These are phyloP conservation scores for Saccopteryx bilineata DNA, from an alignment of 2,113 vertebrate genomes.

Conservation along the genomic window DNA sequence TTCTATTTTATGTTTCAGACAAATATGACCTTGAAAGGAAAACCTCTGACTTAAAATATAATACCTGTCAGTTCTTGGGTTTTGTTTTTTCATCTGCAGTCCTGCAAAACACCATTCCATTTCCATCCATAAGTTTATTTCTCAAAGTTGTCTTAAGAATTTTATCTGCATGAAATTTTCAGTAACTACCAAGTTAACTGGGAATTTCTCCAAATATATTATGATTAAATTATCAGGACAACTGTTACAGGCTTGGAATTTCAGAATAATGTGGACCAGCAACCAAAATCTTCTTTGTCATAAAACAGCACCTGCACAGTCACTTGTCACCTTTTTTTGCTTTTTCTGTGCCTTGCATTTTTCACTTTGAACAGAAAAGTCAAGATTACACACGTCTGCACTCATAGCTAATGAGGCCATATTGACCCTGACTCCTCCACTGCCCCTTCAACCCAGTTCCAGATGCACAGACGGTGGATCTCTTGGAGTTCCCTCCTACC, in stretches of 20 bases:
- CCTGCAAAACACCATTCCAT: conserved; percentile 85
- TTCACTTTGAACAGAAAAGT: neutral
- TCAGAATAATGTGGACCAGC: conserved; percentile 30
- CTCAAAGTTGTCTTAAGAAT: conserved; percentile 87
- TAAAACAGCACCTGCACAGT: neutral
- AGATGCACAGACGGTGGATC: no score
- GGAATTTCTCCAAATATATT: conserved; percentile 85
- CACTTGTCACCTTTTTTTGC: neutral
- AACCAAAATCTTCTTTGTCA: neutral
- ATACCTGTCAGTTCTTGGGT: conserved; percentile 64
- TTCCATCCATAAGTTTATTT: conserved; percentile 71
- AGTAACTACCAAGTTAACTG: conserved; percentile 73
- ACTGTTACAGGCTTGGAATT: conserved; percentile 48
- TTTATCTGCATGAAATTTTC: conserved; percentile 85
- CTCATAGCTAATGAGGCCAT: neutral
- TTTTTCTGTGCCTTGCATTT: neutral
- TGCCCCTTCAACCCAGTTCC: neutral
- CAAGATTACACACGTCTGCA: neutral
- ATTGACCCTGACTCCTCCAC: neutral
- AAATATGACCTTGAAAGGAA: conserved; percentile 69
- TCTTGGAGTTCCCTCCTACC: neutral
- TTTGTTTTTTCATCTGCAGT: conserved; percentile 80
- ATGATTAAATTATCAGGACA: conserved; percentile 73
- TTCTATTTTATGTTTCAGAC: conserved; percentile 59
- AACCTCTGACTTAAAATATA: conserved; percentile 56